Percentiles rank a stretch among this genome's conserved stretches.
phyloP scores from a whole-genome alignment of 2,113 vertebrate species.

The Hippocampus zosterae region DNA sequence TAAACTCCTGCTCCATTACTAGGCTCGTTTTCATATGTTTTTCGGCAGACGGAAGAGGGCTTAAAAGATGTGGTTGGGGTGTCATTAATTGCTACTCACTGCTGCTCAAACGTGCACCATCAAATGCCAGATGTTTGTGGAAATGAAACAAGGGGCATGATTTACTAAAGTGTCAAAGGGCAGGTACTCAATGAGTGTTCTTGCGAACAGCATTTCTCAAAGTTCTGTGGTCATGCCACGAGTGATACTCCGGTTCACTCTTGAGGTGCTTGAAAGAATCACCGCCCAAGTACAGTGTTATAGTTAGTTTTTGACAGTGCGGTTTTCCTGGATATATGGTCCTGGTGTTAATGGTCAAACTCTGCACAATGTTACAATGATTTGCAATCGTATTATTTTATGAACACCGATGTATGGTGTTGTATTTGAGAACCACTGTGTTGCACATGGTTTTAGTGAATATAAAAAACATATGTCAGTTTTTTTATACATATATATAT shows the following conservation, averaged over 20 bases:
- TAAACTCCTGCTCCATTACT: background rate
- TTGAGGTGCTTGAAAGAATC: too few species aligned
- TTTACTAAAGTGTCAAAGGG: background rate
- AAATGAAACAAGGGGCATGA: background rate
- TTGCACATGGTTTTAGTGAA: conserved; percentile 3
- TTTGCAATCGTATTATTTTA: too few species aligned
- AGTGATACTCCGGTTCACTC: too few species aligned
- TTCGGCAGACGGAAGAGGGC: background rate
- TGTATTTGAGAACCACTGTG: too few species aligned
- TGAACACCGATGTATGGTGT: too few species aligned
- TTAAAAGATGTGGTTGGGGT: background rate
- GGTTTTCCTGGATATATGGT: too few species aligned
- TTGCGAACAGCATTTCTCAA: too few species aligned
- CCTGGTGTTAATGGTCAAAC: too few species aligned
- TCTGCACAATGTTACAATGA: too few species aligned
- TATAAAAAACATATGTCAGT: background rate
- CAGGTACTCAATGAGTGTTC: background rate
- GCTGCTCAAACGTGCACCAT: background rate
- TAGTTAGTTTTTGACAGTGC: too few species aligned
- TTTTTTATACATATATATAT: background rate
- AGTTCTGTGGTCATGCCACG: too few species aligned
- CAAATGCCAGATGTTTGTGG: background rate
- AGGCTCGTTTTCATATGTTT: background rate
- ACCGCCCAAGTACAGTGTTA: too few species aligned
- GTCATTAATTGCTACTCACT: background rate